A percentile compares a stretch with the other conserved stretches of the same genome.
These are phyloP conservation scores for Poecile montanus DNA, from an alignment of 2,797 vertebrate genomes.

Conservation along the genomic window DNA sequence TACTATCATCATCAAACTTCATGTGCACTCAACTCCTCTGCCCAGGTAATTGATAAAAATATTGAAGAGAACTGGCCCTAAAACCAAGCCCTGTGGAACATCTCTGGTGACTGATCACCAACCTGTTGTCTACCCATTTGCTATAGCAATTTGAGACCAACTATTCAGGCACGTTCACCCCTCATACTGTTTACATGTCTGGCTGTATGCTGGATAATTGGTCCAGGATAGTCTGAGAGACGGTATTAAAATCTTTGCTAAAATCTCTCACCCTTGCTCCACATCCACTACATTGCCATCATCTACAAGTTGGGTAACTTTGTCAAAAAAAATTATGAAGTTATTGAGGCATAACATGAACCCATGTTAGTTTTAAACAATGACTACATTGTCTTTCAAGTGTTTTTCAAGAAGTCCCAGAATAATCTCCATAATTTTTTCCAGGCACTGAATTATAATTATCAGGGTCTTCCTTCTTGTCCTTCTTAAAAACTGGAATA, in stretches of 20 bases:
- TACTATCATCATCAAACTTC: neutral
- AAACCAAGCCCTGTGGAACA: neutral
- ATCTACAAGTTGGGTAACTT: neutral
- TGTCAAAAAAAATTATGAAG: neutral
- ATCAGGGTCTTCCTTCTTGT: neutral
- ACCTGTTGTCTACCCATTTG: accelerated
- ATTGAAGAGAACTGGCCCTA: neutral
- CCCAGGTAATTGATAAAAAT: neutral
- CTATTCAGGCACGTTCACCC: neutral
- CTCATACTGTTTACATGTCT: neutral
- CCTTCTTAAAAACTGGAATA: neutral
- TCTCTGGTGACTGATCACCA: neutral
- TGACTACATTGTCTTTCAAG: neutral
- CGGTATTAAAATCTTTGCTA: neutral
- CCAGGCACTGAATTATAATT: neutral
- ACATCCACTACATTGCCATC: accelerated
- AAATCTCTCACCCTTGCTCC: neutral
- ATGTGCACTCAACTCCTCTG: neutral
- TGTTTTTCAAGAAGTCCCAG: neutral
- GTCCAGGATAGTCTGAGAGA: neutral
- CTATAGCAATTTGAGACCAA: neutral
- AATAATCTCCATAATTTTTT: neutral
- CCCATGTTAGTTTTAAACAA: neutral
- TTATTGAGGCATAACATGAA: neutral
- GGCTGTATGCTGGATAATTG: neutral